A percentile compares a stretch with the other conserved stretches of the same genome.
Conservation (phyloP, 2,797 vertebrate species). For the Presbytis comata region DNA sequence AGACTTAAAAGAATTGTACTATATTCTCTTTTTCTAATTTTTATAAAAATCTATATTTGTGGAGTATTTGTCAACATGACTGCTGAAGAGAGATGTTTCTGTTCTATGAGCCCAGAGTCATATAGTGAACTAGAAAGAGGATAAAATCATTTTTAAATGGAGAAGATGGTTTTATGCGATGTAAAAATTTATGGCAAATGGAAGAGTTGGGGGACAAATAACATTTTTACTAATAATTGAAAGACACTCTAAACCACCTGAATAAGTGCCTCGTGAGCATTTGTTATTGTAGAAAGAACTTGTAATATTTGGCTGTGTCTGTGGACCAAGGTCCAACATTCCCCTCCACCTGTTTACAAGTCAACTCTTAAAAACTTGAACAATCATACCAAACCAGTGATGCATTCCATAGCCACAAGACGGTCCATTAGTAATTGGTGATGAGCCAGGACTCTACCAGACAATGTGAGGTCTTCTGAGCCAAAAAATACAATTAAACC, state of each 20-base stretch:
- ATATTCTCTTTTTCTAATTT: slow-evolving; percentile 7
- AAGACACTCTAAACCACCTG: slow-evolving; percentile 14
- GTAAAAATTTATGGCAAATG: background rate
- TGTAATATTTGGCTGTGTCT: background rate
- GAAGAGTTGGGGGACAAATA: background rate
- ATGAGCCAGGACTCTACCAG: slow-evolving; percentile 33
- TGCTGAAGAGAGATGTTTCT: slow-evolving; percentile 31
- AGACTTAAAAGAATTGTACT: background rate
- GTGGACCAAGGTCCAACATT: background rate
- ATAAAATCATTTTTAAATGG: slow-evolving; percentile 12
- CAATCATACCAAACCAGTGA: background rate
- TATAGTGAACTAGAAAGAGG: background rate
- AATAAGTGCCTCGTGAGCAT: background rate
- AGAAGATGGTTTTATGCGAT: background rate
- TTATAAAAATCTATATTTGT: slow-evolving; percentile 34
- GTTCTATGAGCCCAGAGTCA: slow-evolving; percentile 33
- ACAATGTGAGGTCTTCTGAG: background rate
- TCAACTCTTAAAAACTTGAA: background rate
- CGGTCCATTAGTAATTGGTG: slow-evolving; percentile 46
- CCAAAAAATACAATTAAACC: slow-evolving; percentile 50
- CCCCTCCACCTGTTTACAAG: background rate
- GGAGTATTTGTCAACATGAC: background rate
- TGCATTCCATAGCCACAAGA: slow-evolving; percentile 19
- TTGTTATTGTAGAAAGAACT: slow-evolving; percentile 32
- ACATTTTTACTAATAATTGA: slow-evolving; percentile 42